Base-by-base conservation (phyloP, 2,113 vertebrate species). In the Phalacrocorax pelagicus region DNA sequence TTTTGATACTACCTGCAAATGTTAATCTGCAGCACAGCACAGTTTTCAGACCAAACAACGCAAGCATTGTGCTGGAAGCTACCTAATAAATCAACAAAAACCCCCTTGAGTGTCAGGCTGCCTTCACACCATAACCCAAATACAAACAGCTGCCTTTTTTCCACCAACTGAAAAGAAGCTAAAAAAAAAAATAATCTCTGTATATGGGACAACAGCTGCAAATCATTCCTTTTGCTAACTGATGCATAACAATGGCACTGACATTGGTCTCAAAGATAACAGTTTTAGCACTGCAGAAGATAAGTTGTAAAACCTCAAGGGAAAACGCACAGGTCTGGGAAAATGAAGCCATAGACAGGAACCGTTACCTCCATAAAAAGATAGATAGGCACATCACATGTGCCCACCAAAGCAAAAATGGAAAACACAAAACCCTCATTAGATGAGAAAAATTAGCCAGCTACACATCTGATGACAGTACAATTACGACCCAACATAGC, bases 111-210 rank as follows among this genome's bases (percentile, higher is more conserved):
- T 74, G 92, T 92, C 52, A 78, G 61, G 74, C 22, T 54, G 23
- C 62, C 42, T 91, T 78, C 80, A 77, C 77, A 67, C 27, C 3
- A 11, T 44, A 88, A 80, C 32, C 83, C 32, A 90, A 91, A 93
- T 36, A 86, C 21, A 72, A 95, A 94, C 94, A 97, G 80, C 80
- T 95, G 94, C 44, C 32, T 92, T 96, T 59, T 89, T 79, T 54
- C 46, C 81, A 87, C 7, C 29, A 91, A 19, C 23, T 36, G 40
- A 88, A 88, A 65, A 67, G 22, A 62, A 57, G 27, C 30, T 81
- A 27, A 67, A 69, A 84, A 62, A 73, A 16, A 34, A 9, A 15
- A 23, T 15, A 10, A 63, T 27, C 36, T 52, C 58, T 69, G 26
- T 89, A 62, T 67, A 73, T 0, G 5, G 14, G 36, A 87, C 70